Evolutionary conservation across 2,797 vertebrate genomes (phyloP), one percentile per base, ranked within the genome.

Genomic region (Tapirus indicus): DNA sequence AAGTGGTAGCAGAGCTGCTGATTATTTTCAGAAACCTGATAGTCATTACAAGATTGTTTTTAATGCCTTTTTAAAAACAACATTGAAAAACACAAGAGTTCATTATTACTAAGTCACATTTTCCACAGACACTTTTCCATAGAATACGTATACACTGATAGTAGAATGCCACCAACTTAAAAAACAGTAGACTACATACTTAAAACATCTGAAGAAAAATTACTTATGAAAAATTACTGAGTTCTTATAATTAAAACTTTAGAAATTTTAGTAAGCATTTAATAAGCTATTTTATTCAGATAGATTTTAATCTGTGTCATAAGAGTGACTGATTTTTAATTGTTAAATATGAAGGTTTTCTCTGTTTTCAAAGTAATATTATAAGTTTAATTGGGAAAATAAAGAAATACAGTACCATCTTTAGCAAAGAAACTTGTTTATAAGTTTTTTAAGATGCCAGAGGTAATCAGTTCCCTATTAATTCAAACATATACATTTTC

Each of bases 331-430:
- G 21, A 86, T n/a, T 58, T 93, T 71, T 80, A 91, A 82, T 90
- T 86, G 16, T 64, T 93, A 87, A 86, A 86, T 62, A 69, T 75
- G 47, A 88, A 97, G 32, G 49, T 64, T 82, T 74, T 94, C 44
- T 74, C 84, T 74, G 58, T 44, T 91, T 68, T 95, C 89, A 93
- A 91, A 95, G 17, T 21, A 97, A 87, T 74, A 64, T 12, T 89
- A 21, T 83, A 79, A 79, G 41, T 44, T 78, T 74, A 88, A 91
- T 52, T 41, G 9, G 20, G 29, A 84, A 95, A 78, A 75, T 72
- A 77, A 77, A 90, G 35, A 89, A 83, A 95, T 64, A 7, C 6
- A 80, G 7, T 87, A 91, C 52, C 44, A 78, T 69, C 52, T 88
- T 88, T 75, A 88, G n/a, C 25, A 68, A 91, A 91, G 18, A 95